Evolutionary conservation across 2,888 invertebrate species (phyloP).

Genomic region (Xestia xanthographa): DNA sequence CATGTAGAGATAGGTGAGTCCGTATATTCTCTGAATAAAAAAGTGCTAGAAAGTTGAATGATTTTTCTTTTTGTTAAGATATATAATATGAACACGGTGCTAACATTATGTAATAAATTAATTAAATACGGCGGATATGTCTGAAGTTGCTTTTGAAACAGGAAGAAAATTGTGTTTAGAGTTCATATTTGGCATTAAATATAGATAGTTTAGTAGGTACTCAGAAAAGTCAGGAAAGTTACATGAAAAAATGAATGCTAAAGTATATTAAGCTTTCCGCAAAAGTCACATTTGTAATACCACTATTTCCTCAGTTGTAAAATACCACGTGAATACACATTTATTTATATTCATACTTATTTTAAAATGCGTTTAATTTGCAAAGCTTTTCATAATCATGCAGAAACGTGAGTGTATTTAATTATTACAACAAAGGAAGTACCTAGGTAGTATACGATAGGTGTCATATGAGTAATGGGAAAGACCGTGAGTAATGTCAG

Average conservation of each 20-base stretch:
- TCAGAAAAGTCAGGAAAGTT: background rate
- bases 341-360: conserved; percentile 4
- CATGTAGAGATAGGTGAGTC: background rate
- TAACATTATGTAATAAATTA: background rate
- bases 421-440: conserved; percentile 34
- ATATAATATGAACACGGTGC: background rate
- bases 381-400: conserved; percentile 23
- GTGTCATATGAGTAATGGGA: conserved; percentile 62
- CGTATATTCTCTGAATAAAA: conserved; percentile 11
- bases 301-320: conserved; percentile 10
- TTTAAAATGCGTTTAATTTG: conserved; percentile 1
- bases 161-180: background rate
- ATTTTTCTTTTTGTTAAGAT: background rate
- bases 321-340: background rate
- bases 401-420: conserved; percentile 30
- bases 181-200: background rate
- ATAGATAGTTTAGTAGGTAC: background rate
- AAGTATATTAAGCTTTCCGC: background rate
- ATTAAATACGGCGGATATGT: too few species aligned
- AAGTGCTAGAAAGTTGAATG: background rate
- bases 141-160: background rate
- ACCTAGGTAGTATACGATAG: conserved; percentile 24
- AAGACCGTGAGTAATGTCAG: conserved; percentile 65
- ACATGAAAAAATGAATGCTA: background rate
- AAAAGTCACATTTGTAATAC: background rate